Evolutionary conservation across 2,113 vertebrate genomes (phyloP).

Genomic region (Felis chaus): DNA sequence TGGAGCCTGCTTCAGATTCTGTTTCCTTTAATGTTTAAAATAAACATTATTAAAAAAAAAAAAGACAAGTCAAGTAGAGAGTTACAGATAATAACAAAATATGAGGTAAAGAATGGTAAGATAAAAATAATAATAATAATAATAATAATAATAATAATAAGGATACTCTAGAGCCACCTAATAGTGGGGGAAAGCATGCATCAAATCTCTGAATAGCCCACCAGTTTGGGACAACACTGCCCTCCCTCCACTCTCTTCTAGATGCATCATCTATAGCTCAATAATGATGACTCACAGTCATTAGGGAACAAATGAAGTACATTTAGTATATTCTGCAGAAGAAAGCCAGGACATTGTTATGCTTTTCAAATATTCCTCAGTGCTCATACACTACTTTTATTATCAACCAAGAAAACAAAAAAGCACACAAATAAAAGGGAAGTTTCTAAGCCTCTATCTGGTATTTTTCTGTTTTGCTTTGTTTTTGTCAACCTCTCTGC

Average conservation of each 20-base stretch:
- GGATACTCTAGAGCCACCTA: background rate
- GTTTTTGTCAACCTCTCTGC: background rate
- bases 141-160: background rate
- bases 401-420: background rate
- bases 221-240: background rate
- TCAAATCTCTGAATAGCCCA: background rate
- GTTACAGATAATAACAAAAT: background rate
- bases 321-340: background rate
- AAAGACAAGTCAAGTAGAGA: background rate
- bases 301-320: background rate
- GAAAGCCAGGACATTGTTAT: background rate
- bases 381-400: background rate
- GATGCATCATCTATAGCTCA: background rate
- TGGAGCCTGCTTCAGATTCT: too few relatives aligned
- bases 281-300: background rate
- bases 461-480: background rate
- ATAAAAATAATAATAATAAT: background rate
- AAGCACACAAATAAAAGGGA: background rate
- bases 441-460: background rate
- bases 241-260: background rate
- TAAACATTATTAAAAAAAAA: too few relatives aligned
- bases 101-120: background rate
- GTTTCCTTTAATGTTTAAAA: too few relatives aligned
- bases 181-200: accelerated
- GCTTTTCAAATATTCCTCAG: background rate